Evolutionary conservation across 2,113 vertebrate genomes (phyloP), one percentile per base, ranked within the genome.

Genomic region (Vulpes ferrilata): DNA sequence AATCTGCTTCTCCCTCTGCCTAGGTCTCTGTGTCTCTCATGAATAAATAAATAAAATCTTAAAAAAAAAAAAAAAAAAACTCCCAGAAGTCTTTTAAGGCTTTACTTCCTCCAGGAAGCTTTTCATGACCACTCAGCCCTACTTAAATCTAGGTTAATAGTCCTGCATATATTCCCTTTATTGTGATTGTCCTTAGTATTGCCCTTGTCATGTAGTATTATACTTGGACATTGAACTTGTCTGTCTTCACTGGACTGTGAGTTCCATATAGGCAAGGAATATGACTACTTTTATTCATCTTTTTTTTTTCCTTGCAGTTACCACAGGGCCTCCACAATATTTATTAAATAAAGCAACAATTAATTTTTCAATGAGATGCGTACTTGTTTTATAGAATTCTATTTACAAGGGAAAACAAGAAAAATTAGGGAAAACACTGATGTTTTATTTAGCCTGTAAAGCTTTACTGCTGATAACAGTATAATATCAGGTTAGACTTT

Each of bases 401-500:
- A 76, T 74, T 81, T 74, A 43, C 59, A 96, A 90, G 32, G 84
- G 27, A 86, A 86, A 88, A 81, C 85, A 88, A 81, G 19, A 59
- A 80, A 96, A 83, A 64, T 16, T 9, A 91, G 43, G 57, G 11
- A 51, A 92, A 82, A 59, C 11, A 7, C 73, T 79, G 67, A 57
- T 93, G 32, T 81, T 93, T 93, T 92, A 60, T 93, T 95, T 95
- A 78, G 25, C 64, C 91, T 48, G 32, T 78, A 95, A 95, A 95
- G 11, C 53, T 96, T 95, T 93, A 73, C 35, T 88, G 64, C 87
- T 96, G 73, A 74, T 76, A 88, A 90, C 53, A 96, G 71, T 76
- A 60, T 87, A 51, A 88, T 95, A 96, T 91, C 90, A 96, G 82
- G 43, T 93, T 95, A 81, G 69, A 76, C 65, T 85, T 95, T 71